Evolutionary conservation across 92 coral and sea anemone species (phyloP), one percentile per base, ranked within the genome.

Genomic region (Phymanthus crucifer): DNA sequence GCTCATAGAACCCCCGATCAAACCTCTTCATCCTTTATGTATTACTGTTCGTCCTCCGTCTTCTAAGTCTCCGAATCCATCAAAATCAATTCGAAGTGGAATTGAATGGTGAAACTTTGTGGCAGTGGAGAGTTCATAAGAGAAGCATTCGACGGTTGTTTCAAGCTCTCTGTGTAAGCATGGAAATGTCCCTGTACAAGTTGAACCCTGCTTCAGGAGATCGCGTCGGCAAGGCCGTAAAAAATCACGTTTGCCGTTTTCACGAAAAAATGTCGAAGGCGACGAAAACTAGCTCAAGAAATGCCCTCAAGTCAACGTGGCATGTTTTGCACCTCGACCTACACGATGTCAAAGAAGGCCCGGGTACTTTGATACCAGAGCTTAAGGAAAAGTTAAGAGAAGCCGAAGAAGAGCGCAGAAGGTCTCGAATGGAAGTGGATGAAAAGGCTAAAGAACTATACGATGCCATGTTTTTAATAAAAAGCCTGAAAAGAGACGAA

Each of bases 1-100:
- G n/a, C n/a, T n/a, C n/a, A n/a, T n/a, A n/a, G 70, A 7, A 65
- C 14, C 24, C 70, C 70, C 70, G 24, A 65, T 17, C 70, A 65
- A 65, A 65, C 70, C 70, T 13, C 32, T 65, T 10, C 70, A 65
- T 65, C 70, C 70, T 21, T 21, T 65, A 7, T 65, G n/a, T 9
- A 18, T 65, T 65, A 18, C 10, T 6, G 24, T 65, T 65, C 32
- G 14, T 3, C 31, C 33, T 1, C 70, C 70, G 7, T 32, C 13
- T 4, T 10, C 16, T 10, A 10, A 65, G 9, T 4, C 32, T n/a
- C 3, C 1, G 4, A 21, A 32, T 3, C 13, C 24, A n/a, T n/a
- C n/a, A n/a, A n/a, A n/a, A n/a, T 26, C 32, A 26, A 14, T 65
- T 65, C 16, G 36, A 10, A 7, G 2, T 65, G 33, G 70, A 65